Conservation (phyloP, 2,888 invertebrate genomes). For the Carterocephalus palaemon region DNA sequence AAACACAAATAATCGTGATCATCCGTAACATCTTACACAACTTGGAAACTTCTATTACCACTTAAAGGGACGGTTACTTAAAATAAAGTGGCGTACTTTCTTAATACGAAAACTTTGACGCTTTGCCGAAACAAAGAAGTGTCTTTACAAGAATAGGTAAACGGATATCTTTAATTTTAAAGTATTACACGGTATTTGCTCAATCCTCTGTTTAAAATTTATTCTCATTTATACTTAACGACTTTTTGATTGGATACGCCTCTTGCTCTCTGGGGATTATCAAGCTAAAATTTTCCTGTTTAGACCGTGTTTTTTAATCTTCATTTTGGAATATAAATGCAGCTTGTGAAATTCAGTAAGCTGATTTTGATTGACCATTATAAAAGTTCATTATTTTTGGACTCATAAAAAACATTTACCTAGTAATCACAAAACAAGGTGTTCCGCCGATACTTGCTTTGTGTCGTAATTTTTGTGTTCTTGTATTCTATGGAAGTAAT, state of each 20-base stretch:
- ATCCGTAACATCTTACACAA: conserved; percentile 20
- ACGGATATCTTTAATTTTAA: conserved; percentile 37
- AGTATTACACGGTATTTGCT: not conserved
- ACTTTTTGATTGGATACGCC: conserved; percentile 6
- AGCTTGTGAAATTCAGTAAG: too few relatives aligned
- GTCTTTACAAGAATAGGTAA: conserved; percentile 46
- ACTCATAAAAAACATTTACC: too few relatives aligned
- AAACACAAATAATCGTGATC: conserved; percentile 16
- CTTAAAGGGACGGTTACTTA: conserved; percentile 42
- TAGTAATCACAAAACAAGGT: too few relatives aligned
- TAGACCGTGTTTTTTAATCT: too few relatives aligned
- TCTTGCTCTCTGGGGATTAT: conserved; percentile 2
- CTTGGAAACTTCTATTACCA: conserved; percentile 29
- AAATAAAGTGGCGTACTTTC: conserved; percentile 46
- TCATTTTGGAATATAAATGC: too few relatives aligned
- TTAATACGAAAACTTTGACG: conserved; percentile 60
- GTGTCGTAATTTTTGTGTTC: too few relatives aligned
- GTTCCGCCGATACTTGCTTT: too few relatives aligned
- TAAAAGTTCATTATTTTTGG: too few relatives aligned
- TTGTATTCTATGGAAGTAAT: too few relatives aligned
- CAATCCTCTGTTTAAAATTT: not conserved
- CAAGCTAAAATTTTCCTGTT: too few relatives aligned
- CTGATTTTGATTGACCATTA: too few relatives aligned
- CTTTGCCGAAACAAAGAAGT: conserved; percentile 50
- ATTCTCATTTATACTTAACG: conserved; percentile 7